Conservation (phyloP, 2,888 invertebrate genomes). For the Siphlonurus alternatus region DNA sequence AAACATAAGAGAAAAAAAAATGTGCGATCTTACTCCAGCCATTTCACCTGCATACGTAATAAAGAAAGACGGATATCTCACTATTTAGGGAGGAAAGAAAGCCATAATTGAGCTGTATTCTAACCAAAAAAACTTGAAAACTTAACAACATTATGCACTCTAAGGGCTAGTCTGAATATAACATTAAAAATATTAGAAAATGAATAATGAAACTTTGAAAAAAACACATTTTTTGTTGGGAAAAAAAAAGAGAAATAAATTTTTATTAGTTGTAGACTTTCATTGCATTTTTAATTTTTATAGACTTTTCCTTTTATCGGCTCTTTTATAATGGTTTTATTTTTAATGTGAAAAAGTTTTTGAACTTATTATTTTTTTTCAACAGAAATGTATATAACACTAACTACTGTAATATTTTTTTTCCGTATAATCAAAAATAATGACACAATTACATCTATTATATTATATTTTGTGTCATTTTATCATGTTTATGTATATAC, state of each 20-base stretch:
- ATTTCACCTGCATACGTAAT: neutral
- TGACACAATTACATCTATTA: no score
- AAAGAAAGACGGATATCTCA: no score
- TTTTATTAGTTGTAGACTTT: neutral
- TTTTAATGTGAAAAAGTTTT: neutral
- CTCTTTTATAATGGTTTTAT: neutral
- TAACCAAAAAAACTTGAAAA: neutral
- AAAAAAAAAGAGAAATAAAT: neutral
- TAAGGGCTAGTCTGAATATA: neutral
- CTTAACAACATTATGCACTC: neutral
- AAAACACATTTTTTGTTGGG: no score
- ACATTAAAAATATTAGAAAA: neutral
- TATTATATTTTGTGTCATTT: no score
- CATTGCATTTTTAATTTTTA: constrained; percentile 3
- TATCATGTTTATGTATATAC: no score
- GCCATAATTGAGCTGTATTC: neutral
- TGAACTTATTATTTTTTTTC: no score
- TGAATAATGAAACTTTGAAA: neutral
- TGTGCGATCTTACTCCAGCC: neutral
- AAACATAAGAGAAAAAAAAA: neutral
- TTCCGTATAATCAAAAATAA: no score
- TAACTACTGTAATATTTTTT: no score
- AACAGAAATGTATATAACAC: no score
- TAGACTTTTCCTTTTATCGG: neutral
- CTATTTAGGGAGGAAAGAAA: neutral